Percentiles rank a stretch among this genome's conserved stretches.
Conservation (phyloP, 2,888 invertebrate species). For the Phymatocera aterrima region DNA sequence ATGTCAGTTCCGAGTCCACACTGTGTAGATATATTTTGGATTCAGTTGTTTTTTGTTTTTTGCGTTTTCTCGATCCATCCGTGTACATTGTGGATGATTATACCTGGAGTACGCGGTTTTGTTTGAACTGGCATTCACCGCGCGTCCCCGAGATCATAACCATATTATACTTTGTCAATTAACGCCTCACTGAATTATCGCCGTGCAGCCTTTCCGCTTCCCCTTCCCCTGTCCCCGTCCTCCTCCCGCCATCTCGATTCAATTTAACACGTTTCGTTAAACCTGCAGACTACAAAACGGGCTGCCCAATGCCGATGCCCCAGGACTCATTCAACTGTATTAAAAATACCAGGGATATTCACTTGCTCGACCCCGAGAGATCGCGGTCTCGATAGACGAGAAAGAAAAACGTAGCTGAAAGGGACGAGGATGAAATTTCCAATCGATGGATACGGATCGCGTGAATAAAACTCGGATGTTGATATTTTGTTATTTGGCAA, state of each 20-base stretch:
- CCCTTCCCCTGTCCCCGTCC: too few species aligned
- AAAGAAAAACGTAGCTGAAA: not conserved
- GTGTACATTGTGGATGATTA: too few species aligned
- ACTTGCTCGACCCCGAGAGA: not conserved
- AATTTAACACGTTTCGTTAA: conserved; percentile 35
- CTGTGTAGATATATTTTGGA: not conserved
- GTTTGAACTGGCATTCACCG: not conserved
- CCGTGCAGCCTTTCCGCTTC: not conserved
- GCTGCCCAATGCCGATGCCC: not conserved
- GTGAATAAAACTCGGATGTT: not conserved
- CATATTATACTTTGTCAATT: conserved; percentile 37
- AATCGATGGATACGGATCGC: not conserved
- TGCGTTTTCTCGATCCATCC: not conserved
- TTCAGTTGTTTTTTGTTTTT: not conserved
- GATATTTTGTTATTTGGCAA: not conserved
- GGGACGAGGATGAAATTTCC: not conserved
- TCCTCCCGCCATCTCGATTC: conserved; percentile 31
- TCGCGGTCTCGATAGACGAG: not conserved
- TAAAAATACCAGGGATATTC: not conserved
- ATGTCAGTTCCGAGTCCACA: not conserved
- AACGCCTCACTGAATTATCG: conserved; percentile 38
- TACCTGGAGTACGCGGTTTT: not conserved
- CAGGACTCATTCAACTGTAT: conserved; percentile 9
- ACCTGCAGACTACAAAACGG: conserved; percentile 31
- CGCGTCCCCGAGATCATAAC: conserved; percentile 26